These are phyloP conservation scores for Sebastes umbrosus DNA, from an alignment of 2,797 vertebrate species.

Conservation along the genomic window DNA sequence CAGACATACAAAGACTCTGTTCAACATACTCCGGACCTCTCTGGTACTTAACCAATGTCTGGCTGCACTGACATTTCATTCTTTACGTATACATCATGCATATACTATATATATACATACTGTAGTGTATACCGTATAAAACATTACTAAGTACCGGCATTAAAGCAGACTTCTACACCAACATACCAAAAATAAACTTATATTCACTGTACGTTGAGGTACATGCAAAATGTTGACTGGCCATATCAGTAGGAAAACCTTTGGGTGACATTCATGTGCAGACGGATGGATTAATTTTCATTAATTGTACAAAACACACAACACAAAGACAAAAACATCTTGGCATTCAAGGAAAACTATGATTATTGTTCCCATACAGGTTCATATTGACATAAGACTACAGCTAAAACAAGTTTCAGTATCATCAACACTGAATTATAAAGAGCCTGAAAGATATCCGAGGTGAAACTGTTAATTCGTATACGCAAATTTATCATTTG, in stretches of 20 bases:
- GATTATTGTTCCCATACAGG: background rate
- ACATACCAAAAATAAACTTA: background rate
- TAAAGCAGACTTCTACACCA: background rate
- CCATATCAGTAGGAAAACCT: background rate
- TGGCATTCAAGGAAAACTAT: too few species aligned
- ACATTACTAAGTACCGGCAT: background rate
- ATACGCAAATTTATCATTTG: background rate
- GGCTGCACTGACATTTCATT: background rate
- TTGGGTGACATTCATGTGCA: background rate
- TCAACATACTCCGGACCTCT: background rate
- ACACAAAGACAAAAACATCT: too few species aligned
- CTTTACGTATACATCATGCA: background rate
- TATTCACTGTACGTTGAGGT: background rate
- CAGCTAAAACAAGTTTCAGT: background rate
- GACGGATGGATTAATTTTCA: background rate
- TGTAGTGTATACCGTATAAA: background rate
- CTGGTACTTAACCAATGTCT: background rate
- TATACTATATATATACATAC: background rate
- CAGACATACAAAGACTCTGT: background rate
- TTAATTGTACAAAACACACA: background rate
- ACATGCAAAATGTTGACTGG: background rate
- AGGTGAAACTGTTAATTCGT: background rate
- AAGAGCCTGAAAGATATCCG: slow-evolving; percentile 10
- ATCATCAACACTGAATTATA: background rate
- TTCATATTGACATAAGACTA: background rate